phyloP scores from a whole-genome alignment of 2,113 vertebrate genomes.

The Riparia riparia region DNA sequence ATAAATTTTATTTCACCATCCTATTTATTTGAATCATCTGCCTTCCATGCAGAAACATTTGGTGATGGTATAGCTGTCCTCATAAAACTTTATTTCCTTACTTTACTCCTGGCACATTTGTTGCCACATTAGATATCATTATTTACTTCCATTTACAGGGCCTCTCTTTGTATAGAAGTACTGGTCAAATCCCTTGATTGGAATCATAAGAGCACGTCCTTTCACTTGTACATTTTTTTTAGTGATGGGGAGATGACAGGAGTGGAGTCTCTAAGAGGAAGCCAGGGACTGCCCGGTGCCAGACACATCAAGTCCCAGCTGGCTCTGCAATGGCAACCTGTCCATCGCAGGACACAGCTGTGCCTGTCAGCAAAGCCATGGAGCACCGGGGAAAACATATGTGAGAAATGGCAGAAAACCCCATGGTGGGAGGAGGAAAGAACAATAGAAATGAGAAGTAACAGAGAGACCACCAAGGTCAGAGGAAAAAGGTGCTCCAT shows the following conservation, averaged over 20 bases:
- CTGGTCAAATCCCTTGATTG: not conserved
- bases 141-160: not conserved
- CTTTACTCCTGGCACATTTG: not conserved
- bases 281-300: no score
- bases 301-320: not conserved
- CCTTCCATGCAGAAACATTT: not conserved
- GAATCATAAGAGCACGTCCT: not conserved
- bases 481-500: not conserved
- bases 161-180: not conserved
- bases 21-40: not conserved
- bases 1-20: not conserved
- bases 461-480: not conserved
- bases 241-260: no score
- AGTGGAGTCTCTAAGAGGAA: no score
- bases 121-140: not conserved
- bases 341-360: not conserved
- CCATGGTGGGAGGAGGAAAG: not conserved
- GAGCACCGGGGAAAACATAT: not conserved
- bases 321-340: not conserved
- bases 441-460: not conserved
- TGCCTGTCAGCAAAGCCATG: not conserved
- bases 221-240: not conserved
- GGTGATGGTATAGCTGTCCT: not conserved
- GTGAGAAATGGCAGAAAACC: not conserved
- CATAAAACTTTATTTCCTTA: not conserved